Evolutionary conservation across 2,888 invertebrate genomes (phyloP).

Genomic region (Leptopilina drosophilae): DNA sequence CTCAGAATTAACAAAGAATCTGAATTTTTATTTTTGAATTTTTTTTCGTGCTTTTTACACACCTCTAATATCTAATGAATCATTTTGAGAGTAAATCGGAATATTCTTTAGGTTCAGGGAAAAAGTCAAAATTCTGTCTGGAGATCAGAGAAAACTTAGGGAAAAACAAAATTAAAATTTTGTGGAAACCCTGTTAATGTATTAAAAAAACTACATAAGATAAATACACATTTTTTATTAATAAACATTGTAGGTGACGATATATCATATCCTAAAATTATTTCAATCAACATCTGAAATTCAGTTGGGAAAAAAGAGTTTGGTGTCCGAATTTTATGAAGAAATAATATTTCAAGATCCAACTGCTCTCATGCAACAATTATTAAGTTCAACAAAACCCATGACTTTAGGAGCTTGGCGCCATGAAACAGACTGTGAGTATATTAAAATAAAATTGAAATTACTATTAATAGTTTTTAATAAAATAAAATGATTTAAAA

Average conservation of each 20-base stretch:
- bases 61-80: too few species aligned
- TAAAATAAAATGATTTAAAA: neutral
- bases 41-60: too few species aligned
- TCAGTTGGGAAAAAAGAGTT: conserved; percentile 81
- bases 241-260: conserved; percentile 86
- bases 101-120: too few species aligned
- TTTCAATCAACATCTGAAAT: conserved; percentile 86
- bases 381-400: conserved; percentile 87
- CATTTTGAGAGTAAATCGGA: too few species aligned
- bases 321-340: conserved; percentile 96
- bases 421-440: conserved; percentile 93
- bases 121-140: too few species aligned
- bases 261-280: conserved; percentile 95
- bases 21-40: too few species aligned
- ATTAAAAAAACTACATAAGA: neutral
- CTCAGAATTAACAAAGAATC: too few species aligned
- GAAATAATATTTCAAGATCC: conserved; percentile 97
- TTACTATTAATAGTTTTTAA: neutral
- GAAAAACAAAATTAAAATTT: too few species aligned
- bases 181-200: too few species aligned
- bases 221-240: neutral
- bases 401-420: conserved; percentile 86
- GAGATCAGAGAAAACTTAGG: too few species aligned
- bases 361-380: conserved; percentile 92
- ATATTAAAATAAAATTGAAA: conserved; percentile 23